Conservation (phyloP, 1,140 invertebrate species). For the Prorops nasuta region DNA sequence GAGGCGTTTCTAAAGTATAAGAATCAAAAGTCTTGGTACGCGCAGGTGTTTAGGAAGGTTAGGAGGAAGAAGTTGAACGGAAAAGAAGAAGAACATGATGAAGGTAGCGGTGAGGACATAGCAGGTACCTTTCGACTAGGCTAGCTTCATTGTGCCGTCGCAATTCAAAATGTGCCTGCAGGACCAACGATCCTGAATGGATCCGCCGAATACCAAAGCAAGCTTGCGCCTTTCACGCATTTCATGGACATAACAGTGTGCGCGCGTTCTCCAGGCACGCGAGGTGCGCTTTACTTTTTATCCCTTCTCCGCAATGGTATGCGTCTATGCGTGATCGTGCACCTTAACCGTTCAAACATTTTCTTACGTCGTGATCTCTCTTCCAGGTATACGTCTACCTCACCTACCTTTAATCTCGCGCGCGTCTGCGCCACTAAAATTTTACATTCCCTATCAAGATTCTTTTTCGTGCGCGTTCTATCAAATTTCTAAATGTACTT, state of each 20-base stretch:
- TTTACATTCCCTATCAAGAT: too few relatives aligned
- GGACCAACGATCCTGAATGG: slow-evolving; percentile 34
- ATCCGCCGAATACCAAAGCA: slow-evolving; percentile 22
- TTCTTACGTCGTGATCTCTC: too few relatives aligned
- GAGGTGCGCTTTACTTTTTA: background rate
- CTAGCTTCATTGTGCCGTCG: slow-evolving; percentile 27
- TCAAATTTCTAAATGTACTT: too few relatives aligned
- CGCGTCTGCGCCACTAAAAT: too few relatives aligned
- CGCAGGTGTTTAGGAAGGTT: slow-evolving; percentile 48
- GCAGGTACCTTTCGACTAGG: slow-evolving; percentile 45
- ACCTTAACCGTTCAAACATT: too few relatives aligned
- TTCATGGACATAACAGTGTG: background rate
- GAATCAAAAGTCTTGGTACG: slow-evolving; percentile 49
- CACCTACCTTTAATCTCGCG: too few relatives aligned
- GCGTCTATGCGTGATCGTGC: too few relatives aligned
- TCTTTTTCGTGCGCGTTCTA: too few relatives aligned
- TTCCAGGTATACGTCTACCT: too few relatives aligned
- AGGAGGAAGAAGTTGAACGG: background rate
- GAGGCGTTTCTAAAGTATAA: too few relatives aligned
- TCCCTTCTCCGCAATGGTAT: too few relatives aligned
- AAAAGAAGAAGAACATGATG: background rate
- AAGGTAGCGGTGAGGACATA: slow-evolving; percentile 22
- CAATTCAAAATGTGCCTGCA: slow-evolving; percentile 35
- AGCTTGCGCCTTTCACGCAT: slow-evolving; percentile 37
- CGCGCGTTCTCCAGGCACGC: background rate